phyloP scores from a whole-genome alignment of 1,140 invertebrate species.

The Drosophila auraria region DNA sequence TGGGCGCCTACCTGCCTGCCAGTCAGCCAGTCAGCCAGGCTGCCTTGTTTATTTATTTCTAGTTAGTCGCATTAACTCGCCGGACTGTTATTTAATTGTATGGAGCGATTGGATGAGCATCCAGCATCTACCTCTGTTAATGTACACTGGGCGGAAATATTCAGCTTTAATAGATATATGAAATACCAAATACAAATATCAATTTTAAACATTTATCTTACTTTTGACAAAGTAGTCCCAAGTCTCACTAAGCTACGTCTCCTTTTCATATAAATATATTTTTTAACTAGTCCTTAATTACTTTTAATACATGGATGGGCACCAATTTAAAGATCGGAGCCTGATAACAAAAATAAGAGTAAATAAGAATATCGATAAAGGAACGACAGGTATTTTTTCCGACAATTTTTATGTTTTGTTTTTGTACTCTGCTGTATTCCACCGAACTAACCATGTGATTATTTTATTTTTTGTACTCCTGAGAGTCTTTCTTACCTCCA shows the following conservation, averaged over 20 bases:
- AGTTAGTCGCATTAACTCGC: constrained; percentile 75
- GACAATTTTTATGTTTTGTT: not conserved
- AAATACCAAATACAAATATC: not conserved
- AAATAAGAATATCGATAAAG: too few relatives aligned
- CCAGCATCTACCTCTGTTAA: constrained; percentile 35
- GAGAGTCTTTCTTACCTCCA: too few relatives aligned
- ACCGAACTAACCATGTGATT: too few relatives aligned
- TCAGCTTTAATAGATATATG: not conserved
- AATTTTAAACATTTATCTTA: not conserved
- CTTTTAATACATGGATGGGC: not conserved
- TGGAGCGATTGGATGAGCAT: constrained; percentile 55
- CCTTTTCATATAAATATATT: too few relatives aligned
- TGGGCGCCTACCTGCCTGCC: constrained; percentile 16
- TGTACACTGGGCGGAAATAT: constrained; percentile 8
- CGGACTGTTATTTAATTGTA: constrained; percentile 76
- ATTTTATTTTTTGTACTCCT: too few relatives aligned
- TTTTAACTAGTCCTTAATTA: too few relatives aligned
- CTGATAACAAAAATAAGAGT: too few relatives aligned
- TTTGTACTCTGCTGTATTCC: not conserved
- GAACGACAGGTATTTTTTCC: not conserved
- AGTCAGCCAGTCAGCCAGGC: constrained; percentile 13
- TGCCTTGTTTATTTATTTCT: constrained; percentile 81
- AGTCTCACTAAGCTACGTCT: too few relatives aligned
- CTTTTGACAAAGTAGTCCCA: not conserved
- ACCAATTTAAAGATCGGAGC: not conserved